These are phyloP conservation scores for Hermaeophaga mercurialis DNA, from an alignment of 2,888 invertebrate genomes.

Conservation along the genomic window DNA sequence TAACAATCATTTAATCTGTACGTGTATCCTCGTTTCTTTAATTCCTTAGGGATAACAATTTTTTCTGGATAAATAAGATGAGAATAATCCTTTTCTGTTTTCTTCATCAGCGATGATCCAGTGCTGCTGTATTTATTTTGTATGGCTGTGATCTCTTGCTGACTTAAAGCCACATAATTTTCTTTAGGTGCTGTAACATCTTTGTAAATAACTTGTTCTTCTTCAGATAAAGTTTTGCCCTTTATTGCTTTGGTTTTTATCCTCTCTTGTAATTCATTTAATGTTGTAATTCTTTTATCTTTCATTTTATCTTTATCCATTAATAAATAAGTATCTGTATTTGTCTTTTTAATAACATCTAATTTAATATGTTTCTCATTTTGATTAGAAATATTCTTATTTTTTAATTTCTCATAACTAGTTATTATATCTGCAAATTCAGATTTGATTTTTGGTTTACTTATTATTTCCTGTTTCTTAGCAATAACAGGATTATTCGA, in stretches of 20 bases:
- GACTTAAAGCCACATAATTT: slow-evolving; percentile 17
- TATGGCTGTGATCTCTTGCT: slow-evolving; percentile 30
- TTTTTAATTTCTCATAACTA: slow-evolving; percentile 55
- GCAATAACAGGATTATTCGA: slow-evolving; percentile 39
- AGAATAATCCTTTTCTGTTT: slow-evolving; percentile 40
- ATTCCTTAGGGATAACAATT: slow-evolving; percentile 72
- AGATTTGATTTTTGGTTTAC: slow-evolving; percentile 20
- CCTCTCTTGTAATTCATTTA: slow-evolving; percentile 45
- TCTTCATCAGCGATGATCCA: slow-evolving; percentile 32
- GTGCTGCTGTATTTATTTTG: slow-evolving; percentile 36
- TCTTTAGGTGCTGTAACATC: slow-evolving; percentile 10
- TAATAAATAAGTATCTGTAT: slow-evolving; percentile 22
- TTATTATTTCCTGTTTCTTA: slow-evolving; percentile 47
- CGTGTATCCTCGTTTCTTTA: slow-evolving; percentile 66
- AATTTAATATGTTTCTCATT: slow-evolving; percentile 18
- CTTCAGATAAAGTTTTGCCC: slow-evolving; percentile 32
- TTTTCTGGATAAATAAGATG: slow-evolving; percentile 62
- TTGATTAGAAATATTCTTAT: slow-evolving; percentile 46
- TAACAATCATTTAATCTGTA: slow-evolving; percentile 80
- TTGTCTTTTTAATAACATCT: not conserved
- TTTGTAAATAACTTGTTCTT: slow-evolving; percentile 42
- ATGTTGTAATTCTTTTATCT: slow-evolving; percentile 38
- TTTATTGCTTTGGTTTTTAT: slow-evolving; percentile 34
- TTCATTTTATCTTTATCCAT: slow-evolving; percentile 16
- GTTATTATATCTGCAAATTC: slow-evolving; percentile 59